These are phyloP conservation scores for Ceyx cyanopectus DNA, from an alignment of 2,113 vertebrate species.

Conservation along the genomic window DNA sequence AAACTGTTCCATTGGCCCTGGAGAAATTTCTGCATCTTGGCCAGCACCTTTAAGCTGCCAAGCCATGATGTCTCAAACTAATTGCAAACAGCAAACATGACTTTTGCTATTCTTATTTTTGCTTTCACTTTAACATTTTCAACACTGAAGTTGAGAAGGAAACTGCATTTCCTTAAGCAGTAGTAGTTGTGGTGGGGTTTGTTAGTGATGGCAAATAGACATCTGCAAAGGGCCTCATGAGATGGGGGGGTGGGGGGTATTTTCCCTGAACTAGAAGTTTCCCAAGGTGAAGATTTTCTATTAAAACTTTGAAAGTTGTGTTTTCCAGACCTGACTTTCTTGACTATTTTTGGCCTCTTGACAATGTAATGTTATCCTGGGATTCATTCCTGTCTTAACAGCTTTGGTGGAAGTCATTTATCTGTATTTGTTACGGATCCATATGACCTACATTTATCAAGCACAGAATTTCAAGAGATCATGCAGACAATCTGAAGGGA, in stretches of 20 bases:
- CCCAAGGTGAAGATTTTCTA: conserved; percentile 60
- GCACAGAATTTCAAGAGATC: conserved; percentile 16
- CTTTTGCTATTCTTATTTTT: neutral
- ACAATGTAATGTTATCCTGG: conserved; percentile 17
- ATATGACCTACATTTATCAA: conserved; percentile 55
- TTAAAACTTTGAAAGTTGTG: conserved; percentile 47
- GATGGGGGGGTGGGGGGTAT: neutral
- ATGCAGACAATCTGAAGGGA: neutral
- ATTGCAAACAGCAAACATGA: neutral
- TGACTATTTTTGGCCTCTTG: conserved; percentile 62
- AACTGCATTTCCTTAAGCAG: neutral
- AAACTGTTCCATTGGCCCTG: neutral
- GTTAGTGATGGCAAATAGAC: neutral
- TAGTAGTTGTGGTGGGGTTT: neutral
- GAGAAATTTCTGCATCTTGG: neutral
- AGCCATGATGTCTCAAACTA: neutral
- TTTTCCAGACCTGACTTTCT: conserved; percentile 17
- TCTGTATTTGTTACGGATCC: conserved; percentile 29
- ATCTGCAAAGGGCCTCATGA: neutral
- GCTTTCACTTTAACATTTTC: neutral
- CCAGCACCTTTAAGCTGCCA: neutral
- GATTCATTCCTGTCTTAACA: conserved; percentile 52
- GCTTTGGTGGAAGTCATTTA: conserved; percentile 58
- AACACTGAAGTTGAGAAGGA: neutral
- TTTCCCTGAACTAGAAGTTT: neutral